phyloP scores from a whole-genome alignment of 2,797 vertebrate genomes.

The Argentina silus region DNA sequence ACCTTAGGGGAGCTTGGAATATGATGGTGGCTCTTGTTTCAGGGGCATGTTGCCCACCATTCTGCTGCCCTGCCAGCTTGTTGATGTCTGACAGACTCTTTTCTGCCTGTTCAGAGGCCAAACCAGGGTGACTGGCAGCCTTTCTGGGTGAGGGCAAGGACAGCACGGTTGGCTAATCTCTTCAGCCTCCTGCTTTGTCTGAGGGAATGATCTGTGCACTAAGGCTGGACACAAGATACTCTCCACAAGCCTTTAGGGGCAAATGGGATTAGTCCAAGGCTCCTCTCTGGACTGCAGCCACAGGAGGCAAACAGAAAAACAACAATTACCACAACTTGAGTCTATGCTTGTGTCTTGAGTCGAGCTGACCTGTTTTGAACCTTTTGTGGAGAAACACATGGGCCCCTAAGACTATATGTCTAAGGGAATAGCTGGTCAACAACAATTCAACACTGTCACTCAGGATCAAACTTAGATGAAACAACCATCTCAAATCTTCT shows the following conservation, averaged over 20 bases:
- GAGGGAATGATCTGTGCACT: constrained; percentile 34
- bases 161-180: constrained; percentile 7
- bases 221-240: constrained; percentile 8
- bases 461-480: constrained; percentile 52
- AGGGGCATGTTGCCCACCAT: constrained; percentile 1
- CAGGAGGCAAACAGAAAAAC: constrained; percentile 32
- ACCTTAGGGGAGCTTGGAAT: not conserved
- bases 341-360: constrained; percentile 25
- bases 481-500: constrained; percentile 46
- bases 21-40: constrained; percentile 7
- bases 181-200: constrained; percentile 7
- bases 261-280: constrained; percentile 39
- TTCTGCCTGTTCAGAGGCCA: constrained; percentile 20
- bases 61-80: constrained; percentile 3
- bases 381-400: constrained; percentile 36
- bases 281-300: constrained; percentile 39
- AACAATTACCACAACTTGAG: constrained; percentile 27
- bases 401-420: not conserved
- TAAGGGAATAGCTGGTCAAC: constrained; percentile 37
- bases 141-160: constrained; percentile 25
- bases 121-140: constrained; percentile 18
- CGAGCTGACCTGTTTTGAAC: constrained; percentile 30
- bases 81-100: constrained; percentile 24
- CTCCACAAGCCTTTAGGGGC: constrained; percentile 27
- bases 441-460: constrained; percentile 49